A percentile compares a stretch with the other conserved stretches of the same genome.
Conservation (phyloP, 2,888 invertebrate species). For the Hoplodrina blanda region DNA sequence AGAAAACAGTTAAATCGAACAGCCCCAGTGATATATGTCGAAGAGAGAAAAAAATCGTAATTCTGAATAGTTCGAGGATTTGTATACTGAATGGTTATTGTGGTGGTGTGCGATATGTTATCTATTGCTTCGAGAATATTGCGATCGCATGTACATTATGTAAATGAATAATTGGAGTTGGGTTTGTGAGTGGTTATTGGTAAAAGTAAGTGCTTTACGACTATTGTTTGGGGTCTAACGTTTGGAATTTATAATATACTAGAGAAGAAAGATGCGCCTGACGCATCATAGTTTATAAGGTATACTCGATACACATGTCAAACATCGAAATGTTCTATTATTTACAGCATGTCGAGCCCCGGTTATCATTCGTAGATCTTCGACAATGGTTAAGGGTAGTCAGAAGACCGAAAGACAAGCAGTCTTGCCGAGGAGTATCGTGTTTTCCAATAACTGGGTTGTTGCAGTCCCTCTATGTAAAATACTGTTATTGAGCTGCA, state of each 20-base stretch:
- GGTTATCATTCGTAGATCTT: too few species aligned
- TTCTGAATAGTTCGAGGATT: constrained; percentile 68
- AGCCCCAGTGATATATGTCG: constrained; percentile 81
- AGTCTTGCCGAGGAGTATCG: too few species aligned
- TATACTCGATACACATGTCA: too few species aligned
- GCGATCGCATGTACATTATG: constrained; percentile 30
- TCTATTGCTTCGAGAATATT: constrained; percentile 44
- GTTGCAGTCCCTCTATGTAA: too few species aligned
- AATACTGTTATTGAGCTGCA: too few species aligned
- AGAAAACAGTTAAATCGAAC: constrained; percentile 89
- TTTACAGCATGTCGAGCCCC: too few species aligned
- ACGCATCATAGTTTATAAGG: background rate
- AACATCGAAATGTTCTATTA: too few species aligned
- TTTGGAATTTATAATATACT: background rate
- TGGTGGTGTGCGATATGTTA: constrained; percentile 44
- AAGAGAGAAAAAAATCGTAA: constrained; percentile 80
- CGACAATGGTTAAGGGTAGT: too few species aligned
- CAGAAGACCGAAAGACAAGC: too few species aligned
- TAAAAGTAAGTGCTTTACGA: constrained; percentile 5
- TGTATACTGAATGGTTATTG: constrained; percentile 61
- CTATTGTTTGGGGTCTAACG: background rate
- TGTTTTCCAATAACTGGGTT: too few species aligned
- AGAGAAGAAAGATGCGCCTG: background rate
- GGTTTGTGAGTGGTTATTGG: constrained; percentile 4
- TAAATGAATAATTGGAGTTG: constrained; percentile 13